phyloP scores from a whole-genome alignment of 2,888 invertebrate genomes.

The Heliconius cydno region DNA sequence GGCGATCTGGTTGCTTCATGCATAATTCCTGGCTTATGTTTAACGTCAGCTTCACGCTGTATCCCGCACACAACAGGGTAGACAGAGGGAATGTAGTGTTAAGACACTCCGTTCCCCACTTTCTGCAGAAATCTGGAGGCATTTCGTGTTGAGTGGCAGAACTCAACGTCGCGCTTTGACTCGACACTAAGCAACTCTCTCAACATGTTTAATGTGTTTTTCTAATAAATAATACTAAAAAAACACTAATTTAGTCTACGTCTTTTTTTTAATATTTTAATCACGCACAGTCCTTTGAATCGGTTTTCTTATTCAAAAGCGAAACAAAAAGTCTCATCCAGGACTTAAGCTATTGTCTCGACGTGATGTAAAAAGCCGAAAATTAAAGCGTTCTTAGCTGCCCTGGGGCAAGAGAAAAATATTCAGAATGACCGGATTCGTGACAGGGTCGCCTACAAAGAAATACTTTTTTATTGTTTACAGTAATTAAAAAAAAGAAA shows the following conservation, averaged over 20 bases:
- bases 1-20: slow-evolving; percentile 37
- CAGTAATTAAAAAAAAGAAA: slow-evolving; percentile 7
- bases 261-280: slow-evolving; percentile 37
- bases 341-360: slow-evolving; percentile 42
- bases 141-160: no score
- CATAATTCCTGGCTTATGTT: slow-evolving; percentile 37
- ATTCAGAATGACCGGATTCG: slow-evolving; percentile 40
- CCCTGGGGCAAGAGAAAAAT: slow-evolving; percentile 36
- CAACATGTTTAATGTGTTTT: no score
- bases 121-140: no score
- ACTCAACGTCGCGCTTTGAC: no score
- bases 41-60: neutral
- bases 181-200: no score
- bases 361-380: slow-evolving; percentile 40
- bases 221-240: neutral
- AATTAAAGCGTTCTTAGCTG: slow-evolving; percentile 33
- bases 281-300: slow-evolving; percentile 36
- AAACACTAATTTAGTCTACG: neutral
- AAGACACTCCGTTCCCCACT: no score
- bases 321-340: slow-evolving; percentile 41
- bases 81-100: neutral
- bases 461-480: slow-evolving; percentile 21
- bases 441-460: slow-evolving; percentile 37
- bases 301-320: slow-evolving; percentile 40
- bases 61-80: neutral